Evolutionary conservation across 2,113 vertebrate genomes (phyloP), one percentile per base, ranked within the genome.

Genomic region (Platichthys stellatus): DNA sequence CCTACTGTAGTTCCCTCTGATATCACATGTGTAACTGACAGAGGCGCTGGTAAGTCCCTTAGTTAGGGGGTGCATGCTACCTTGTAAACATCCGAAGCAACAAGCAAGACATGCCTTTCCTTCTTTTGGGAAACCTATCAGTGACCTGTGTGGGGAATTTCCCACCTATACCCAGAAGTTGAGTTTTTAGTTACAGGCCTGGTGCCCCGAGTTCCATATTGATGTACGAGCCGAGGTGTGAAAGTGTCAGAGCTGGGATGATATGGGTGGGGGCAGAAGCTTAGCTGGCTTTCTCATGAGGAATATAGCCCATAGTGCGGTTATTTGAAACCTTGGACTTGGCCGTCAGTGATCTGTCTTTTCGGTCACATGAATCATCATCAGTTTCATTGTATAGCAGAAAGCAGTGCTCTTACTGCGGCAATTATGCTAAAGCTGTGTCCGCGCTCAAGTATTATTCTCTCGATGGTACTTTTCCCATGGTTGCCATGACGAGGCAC

Each of bases 101-200:
- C 72, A 77, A 81, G 47, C 20, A 45, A 28, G 56, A 21, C 20
- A 78, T 66, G 21, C 69, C 23, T 76, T 74, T 80, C 59, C 70
- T 62, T 80, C 53, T 54, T 47, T 75, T 59, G 69, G 59, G 75
- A 74, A 82, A 88, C 83, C 57, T 76, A 83, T 89, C 76, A 35
- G 15, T 78, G 73, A 73, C 56, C 53, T 72, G 74, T n/a, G n/a
- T 51, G 26, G 76, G 88, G 91, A 86, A 82, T 88, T 92, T 81
- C 90, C 83, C 71, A 83, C 60, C 54, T 49, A 68, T 81, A 81
- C 57, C 72, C 45, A 80, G 63, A 85, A 90, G 84, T 87, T 86
- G 68, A 84, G 91, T 86, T 92, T 94, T 93, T 79, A 83, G 93
- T 94, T 94, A 90, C 94, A 93, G 57, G 78, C 67, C 74, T 69